Conservation (phyloP, 2,113 vertebrate species). For the Mastomys coucha region DNA sequence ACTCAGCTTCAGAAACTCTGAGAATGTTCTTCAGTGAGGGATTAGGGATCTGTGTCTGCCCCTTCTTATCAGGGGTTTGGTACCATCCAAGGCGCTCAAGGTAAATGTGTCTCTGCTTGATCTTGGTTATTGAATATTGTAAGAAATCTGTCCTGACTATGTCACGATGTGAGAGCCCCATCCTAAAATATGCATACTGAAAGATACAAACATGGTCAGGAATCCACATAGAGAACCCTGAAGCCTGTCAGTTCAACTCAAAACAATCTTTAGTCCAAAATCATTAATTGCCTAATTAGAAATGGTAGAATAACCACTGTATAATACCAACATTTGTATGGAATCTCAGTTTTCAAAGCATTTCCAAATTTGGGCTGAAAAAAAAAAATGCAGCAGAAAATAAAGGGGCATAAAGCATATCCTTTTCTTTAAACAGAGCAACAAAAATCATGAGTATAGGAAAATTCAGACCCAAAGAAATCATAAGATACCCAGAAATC, state of each 20-base stretch:
- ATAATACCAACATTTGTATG: fast-evolving
- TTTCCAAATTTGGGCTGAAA: not conserved
- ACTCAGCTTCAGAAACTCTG: slow-evolving; percentile 85
- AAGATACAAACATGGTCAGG: not conserved
- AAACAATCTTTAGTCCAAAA: not conserved
- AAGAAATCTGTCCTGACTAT: slow-evolving; percentile 91
- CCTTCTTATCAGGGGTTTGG: slow-evolving; percentile 93
- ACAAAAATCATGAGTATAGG: not conserved
- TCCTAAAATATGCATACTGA: slow-evolving; percentile 96
- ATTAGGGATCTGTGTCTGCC: slow-evolving; percentile 90
- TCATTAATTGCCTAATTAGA: not conserved
- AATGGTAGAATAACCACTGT: not conserved
- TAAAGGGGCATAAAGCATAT: not conserved
- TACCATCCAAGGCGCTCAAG: slow-evolving; percentile 95
- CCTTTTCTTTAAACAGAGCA: not conserved
- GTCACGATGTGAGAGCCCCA: slow-evolving; percentile 92
- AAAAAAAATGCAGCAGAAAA: slow-evolving; percentile 21
- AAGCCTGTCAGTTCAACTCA: not conserved
- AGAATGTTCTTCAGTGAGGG: slow-evolving; percentile 91
- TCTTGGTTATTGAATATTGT: slow-evolving; percentile 86
- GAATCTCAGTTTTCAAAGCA: not conserved
- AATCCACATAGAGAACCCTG: not conserved
- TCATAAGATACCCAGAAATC: not conserved
- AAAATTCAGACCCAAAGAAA: not conserved
- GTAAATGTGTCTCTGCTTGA: slow-evolving; percentile 92